Conservation (phyloP, 2,797 vertebrate species). For the Pteropus rufus region DNA sequence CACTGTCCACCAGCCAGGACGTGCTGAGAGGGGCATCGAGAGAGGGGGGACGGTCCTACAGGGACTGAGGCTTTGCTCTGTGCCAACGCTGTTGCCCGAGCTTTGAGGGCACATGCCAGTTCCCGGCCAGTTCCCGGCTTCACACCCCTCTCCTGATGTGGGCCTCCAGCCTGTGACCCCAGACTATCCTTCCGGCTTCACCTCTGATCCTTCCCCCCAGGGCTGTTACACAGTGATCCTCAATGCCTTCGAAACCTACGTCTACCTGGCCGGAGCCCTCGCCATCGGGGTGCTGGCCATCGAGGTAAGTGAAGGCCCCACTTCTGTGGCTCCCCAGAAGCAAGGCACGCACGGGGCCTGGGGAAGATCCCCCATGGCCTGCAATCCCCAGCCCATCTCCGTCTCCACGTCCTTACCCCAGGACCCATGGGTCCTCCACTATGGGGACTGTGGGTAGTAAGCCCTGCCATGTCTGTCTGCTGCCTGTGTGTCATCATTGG, state of each 20-base stretch:
- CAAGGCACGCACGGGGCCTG: accelerated
- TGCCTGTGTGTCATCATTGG: neutral
- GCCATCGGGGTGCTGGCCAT: constrained; percentile 92
- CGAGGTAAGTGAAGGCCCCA: constrained; percentile 83
- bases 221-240: constrained; percentile 94
- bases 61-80: neutral
- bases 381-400: no score
- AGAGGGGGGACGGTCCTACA: accelerated
- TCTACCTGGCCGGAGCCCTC: constrained; percentile 93
- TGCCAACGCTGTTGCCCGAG: neutral
- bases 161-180: neutral
- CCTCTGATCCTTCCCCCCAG: constrained; percentile 74
- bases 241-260: constrained; percentile 92
- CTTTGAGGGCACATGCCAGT: neutral
- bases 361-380: neutral
- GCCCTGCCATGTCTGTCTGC: neutral
- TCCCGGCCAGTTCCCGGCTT: neutral
- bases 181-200: neutral
- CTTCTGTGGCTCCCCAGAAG: neutral
- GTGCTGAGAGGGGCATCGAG: neutral
- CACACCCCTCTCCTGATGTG: accelerated
- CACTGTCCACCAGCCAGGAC: neutral
- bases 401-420: neutral
- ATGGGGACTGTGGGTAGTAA: accelerated
- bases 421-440: accelerated